Base-by-base conservation (phyloP, 1,140 invertebrate genomes). In the Cepaea nemoralis region DNA sequence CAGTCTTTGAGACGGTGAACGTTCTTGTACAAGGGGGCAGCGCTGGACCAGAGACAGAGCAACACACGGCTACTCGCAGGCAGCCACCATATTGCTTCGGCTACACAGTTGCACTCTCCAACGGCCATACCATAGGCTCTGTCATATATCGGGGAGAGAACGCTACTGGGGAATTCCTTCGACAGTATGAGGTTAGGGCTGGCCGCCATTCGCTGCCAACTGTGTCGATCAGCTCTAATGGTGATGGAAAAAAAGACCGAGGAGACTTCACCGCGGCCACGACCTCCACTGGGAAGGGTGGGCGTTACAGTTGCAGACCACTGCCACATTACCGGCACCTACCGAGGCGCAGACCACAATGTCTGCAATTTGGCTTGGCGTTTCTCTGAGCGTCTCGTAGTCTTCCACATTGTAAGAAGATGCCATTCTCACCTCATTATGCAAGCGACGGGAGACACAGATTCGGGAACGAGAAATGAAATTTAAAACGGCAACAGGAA, bases 1-100 rank as follows among this genome's bases (percentile, higher is more conserved):
- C 82, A 6, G 79, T 83, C 55, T 83, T 85, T 76, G 82, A 83
- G 35, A 66, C 75, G 19, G 45, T 83, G 31, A 85, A 80, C 22
- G 79, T 80, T 10, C 83, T 81, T 27, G n/a, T 83, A 8, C 67
- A 73, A n/a, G 35, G 82, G 76, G 10, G n/a, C 39, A 0, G 67
- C 71, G 5, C 33, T 31, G 1, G 50, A 67, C 31, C 79, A 75
- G 39, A 66, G 33, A n/a, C 67, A 81, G 50, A 77, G 40, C n/a
- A n/a, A n/a, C 63, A 66, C 69, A 77, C 27, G 55, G 50, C 50
- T 10, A 8, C 19, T 55, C 22, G 50, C 50, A 5, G 19, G 78
- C 76, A 83, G 22, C 45, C 69, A 70, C 55, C 75, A 24, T 82
- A 78, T 31, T 69, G 83, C 59, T 79, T 69, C 63, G 55, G 67